Base-by-base conservation (phyloP, 1,140 invertebrate species). In the Cotesia chilonis region DNA sequence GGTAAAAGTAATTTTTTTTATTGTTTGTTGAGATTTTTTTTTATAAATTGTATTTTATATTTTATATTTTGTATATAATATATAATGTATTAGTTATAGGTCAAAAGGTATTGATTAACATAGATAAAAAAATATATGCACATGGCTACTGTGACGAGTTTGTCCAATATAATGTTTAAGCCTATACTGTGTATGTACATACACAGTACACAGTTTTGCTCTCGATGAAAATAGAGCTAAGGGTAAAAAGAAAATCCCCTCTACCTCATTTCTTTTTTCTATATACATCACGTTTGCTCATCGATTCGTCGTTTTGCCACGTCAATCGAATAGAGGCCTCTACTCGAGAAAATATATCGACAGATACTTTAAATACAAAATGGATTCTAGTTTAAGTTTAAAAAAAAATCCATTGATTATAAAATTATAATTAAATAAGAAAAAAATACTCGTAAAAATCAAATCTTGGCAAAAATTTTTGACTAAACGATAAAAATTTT, bases 81-180 rank as follows among this genome's bases (percentile, higher is more conserved):
- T 61, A 59, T 67, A 65, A 55, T 57, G 54, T 66, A 35, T 71
- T 55, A 55, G 4, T 74, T 71, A 64, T 74, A 74, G 72, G 72
- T 74, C 72, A 70, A 68, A 74, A 70, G 72, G 70, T 74, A 74
- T 74, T 63, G 72, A 74, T 74, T 65, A 64, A 64, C 52, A 63
- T 47, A 47, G 41, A 47, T 47, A 51, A 12, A 67, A 51, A 51
- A 35, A 63, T 28, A 71, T 28, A 63, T 60, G 20, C 57, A 38
- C 20, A 52, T 17, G 17, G 60, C 55, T 66, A 52, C 36, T 59
- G 57, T 28, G 14, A 59, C 57, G 14, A 59, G 7, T 59, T 20
- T 59, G 57, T 70, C 37, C 68, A 70, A 70, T 70, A 63, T 28
- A 63, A 63, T 61, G 57, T 51, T 63, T 17, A 70, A 59, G 68